These are phyloP conservation scores for Mythimna albipuncta DNA, from an alignment of 2,888 invertebrate genomes.

Conservation along the genomic window DNA sequence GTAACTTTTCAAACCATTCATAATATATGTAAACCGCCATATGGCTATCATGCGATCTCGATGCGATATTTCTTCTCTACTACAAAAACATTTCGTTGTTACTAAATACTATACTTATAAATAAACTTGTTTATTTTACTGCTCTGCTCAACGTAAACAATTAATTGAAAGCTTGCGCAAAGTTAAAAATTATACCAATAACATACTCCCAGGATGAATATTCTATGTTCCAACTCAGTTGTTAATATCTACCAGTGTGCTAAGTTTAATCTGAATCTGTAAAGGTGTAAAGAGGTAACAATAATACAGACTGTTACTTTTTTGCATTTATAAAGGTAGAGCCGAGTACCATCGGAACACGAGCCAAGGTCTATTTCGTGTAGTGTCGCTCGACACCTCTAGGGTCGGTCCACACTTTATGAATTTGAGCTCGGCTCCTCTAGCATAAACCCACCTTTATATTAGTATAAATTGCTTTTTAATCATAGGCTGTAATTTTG, in stretches of 20 bases:
- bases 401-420: too few species aligned
- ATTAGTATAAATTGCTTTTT: not conserved
- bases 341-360: too few species aligned
- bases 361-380: too few species aligned
- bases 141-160: not conserved
- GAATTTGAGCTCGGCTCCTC: too few species aligned
- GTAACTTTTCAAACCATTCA: not conserved
- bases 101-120: not conserved
- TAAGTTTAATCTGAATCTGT: not conserved
- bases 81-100: not conserved
- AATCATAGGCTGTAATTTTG: not conserved
- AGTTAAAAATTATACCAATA: not conserved
- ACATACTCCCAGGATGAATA: not conserved
- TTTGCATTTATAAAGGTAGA: too few species aligned
- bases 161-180: not conserved
- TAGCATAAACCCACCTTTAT: too few species aligned
- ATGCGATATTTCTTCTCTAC: not conserved
- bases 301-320: not conserved
- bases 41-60: not conserved
- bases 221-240: not conserved
- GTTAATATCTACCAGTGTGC: not conserved
- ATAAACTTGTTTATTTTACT: slow-evolving; percentile 2
- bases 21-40: not conserved
- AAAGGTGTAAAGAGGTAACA: not conserved
- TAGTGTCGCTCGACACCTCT: too few species aligned